These are phyloP conservation scores for Campoletis sonorensis DNA, from an alignment of 1,140 invertebrate genomes.

Conservation along the genomic window DNA sequence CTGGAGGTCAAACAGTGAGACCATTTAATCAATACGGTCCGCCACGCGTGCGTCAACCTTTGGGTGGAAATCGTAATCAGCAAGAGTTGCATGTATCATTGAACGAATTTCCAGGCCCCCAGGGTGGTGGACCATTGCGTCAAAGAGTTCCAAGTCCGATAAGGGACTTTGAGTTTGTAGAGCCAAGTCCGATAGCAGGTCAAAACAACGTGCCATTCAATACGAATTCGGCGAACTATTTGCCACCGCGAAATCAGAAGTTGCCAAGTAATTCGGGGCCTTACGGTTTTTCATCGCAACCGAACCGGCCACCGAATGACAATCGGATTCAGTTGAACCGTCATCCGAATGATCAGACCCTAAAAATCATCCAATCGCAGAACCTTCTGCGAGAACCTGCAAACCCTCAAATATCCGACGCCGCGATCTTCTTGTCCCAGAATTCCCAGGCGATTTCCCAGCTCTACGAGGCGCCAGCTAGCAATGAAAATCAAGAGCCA, in stretches of 20 bases:
- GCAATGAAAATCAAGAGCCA: conserved; percentile 68
- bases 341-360: conserved; percentile 11
- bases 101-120: conserved; percentile 5
- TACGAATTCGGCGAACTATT: conserved; percentile 67
- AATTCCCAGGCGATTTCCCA: conserved; percentile 72
- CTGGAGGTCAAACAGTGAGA: conserved; percentile 58
- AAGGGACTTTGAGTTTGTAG: conserved; percentile 60
- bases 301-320: conserved; percentile 23
- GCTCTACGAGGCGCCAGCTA: conserved; percentile 66
- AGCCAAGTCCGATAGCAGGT: conserved; percentile 67
- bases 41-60: conserved; percentile 45
- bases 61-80: conserved; percentile 19
- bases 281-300: conserved; percentile 53
- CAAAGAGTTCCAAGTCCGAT: conserved; percentile 64
- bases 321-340: conserved; percentile 2
- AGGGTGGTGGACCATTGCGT: conserved; percentile 33
- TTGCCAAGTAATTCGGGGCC: conserved; percentile 57
- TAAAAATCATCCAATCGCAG: conserved; percentile 44
- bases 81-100: not conserved
- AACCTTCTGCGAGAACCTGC: conserved; percentile 47
- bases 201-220: conserved; percentile 72
- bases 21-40: conserved; percentile 69
- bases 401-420: conserved; percentile 69
- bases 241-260: conserved; percentile 73
- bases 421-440: conserved; percentile 67